Evolutionary conservation across 2,888 invertebrate genomes (phyloP).

Genomic region (Marasmarcha lunaedactyla): DNA sequence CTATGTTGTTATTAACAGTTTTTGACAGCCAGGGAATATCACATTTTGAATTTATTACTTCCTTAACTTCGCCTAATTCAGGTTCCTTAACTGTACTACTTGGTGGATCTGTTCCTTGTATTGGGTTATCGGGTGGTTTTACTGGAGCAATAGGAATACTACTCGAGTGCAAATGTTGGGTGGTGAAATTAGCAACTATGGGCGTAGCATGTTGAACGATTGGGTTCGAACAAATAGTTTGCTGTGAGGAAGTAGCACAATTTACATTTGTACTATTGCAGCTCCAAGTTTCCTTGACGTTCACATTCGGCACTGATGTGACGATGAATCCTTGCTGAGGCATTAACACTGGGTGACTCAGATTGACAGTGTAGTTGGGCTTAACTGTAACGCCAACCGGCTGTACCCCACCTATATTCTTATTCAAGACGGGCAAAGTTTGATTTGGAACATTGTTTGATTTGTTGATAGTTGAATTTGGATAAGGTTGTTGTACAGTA

Average conservation of each 20-base stretch:
- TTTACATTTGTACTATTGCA: slow-evolving; percentile 35
- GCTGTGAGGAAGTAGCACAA: slow-evolving; percentile 28
- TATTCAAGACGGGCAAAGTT: slow-evolving; percentile 49
- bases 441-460: slow-evolving; percentile 44
- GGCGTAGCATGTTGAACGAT: slow-evolving; percentile 48
- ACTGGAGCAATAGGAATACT: slow-evolving; percentile 61
- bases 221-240: slow-evolving; percentile 42
- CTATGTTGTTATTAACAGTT: slow-evolving; percentile 58
- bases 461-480: slow-evolving; percentile 39
- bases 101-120: slow-evolving; percentile 59
- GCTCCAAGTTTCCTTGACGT: slow-evolving; percentile 61
- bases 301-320: slow-evolving; percentile 66
- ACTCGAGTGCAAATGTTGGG: slow-evolving; percentile 46
- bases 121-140: slow-evolving; percentile 59
- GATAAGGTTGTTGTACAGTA: slow-evolving; percentile 41
- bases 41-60: slow-evolving; percentile 40
- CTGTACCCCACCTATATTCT: slow-evolving; percentile 52
- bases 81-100: slow-evolving; percentile 57
- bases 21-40: slow-evolving; percentile 64
- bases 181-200: slow-evolving; percentile 41
- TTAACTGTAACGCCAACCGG: slow-evolving; percentile 61
- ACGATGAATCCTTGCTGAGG: slow-evolving; percentile 62
- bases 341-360: slow-evolving; percentile 57
- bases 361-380: slow-evolving; percentile 62
- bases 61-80: slow-evolving; percentile 35